A percentile compares a stretch with the other conserved stretches of the same genome.
Conservation (phyloP, 2,888 invertebrate species). For the Pogonocherus hispidulus region DNA sequence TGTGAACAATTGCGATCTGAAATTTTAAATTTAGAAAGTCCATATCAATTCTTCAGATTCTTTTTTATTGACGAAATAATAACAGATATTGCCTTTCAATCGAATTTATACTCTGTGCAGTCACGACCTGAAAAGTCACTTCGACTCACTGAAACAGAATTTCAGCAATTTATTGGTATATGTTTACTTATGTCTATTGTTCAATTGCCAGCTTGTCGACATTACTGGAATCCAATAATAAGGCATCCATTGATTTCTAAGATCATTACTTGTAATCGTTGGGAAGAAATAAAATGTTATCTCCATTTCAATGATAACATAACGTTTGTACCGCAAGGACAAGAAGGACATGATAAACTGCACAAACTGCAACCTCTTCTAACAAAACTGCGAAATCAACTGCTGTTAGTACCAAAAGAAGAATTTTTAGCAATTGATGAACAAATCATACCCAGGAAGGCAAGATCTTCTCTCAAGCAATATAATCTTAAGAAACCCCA, state of each 20-base stretch:
- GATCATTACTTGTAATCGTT: conserved; percentile 6
- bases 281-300: conserved; percentile 17
- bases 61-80: conserved; percentile 17
- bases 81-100: conserved; percentile 4
- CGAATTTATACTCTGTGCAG: conserved; percentile 1
- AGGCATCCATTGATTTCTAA: conserved; percentile 19
- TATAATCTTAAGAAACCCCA: conserved; percentile 30
- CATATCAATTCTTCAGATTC: conserved; percentile 18
- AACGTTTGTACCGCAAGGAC: conserved; percentile 11
- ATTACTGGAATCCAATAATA: conserved; percentile 6
- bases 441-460: conserved; percentile 32
- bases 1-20: conserved; percentile 1
- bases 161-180: conserved; percentile 15
- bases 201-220: conserved; percentile 1
- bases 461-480: conserved; percentile 24
- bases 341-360: conserved; percentile 31
- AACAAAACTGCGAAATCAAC: conserved; percentile 7
- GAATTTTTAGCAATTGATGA: conserved; percentile 33
- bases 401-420: conserved; percentile 32
- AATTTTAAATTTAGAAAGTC: conserved; percentile 8
- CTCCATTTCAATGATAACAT: conserved; percentile 5
- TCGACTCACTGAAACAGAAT: not conserved
- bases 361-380: conserved; percentile 29
- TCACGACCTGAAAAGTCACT: conserved; percentile 1
- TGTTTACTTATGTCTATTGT: conserved; percentile 15